Evolutionary conservation across 2,113 vertebrate genomes (phyloP), one percentile per base, ranked within the genome.

Genomic region (Oncorhynchus kisutch): DNA sequence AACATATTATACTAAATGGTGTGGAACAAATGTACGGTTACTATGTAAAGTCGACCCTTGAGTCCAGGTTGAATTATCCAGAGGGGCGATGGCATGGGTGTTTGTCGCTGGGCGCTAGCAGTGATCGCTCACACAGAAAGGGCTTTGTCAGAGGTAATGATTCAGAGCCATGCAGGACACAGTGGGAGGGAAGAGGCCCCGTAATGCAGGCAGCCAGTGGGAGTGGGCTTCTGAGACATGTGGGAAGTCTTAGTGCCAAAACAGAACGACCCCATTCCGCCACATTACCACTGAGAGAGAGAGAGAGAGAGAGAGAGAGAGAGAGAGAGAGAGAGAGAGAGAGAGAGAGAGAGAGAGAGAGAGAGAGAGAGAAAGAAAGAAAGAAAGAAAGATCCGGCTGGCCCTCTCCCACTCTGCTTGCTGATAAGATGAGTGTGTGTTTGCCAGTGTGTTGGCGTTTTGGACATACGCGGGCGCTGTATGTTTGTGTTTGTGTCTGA

Each of bases 391-490:
- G 76, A 81, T 20, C 67, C 22, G 71, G 75, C 80, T 84, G 87
- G 86, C 89, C 85, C 88, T 89, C 89, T 22, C 59, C 88, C 86
- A 89, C 89, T 89, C 80, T 78, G 60, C 86, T 87, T 45, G 39
- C 39, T 84, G 83, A 84, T 81, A 78, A 85, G 79, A 81, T 57
- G 70, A 85, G 84, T 76, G 81, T 45, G 84, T 76, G 39, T 45
- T 45, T 70, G 69, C 54, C 16, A 57, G 79, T 67, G 80, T 71
- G 51, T 67, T 34, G 51, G 70, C 51, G 48, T 71, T 62, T 62
- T 62, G 45, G 25, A 24, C 45, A 48, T 71, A 34, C 24, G 48
- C 51, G 71, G 68, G 73, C 74, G 71, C 62, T 64, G 74, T 82
- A 81, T 8, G 51, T 73, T 64, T 62, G 4, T 74, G 29, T 25